Evolutionary conservation across 2,113 vertebrate genomes (phyloP), one percentile per base, ranked within the genome.

Genomic region (Tinamus guttatus): DNA sequence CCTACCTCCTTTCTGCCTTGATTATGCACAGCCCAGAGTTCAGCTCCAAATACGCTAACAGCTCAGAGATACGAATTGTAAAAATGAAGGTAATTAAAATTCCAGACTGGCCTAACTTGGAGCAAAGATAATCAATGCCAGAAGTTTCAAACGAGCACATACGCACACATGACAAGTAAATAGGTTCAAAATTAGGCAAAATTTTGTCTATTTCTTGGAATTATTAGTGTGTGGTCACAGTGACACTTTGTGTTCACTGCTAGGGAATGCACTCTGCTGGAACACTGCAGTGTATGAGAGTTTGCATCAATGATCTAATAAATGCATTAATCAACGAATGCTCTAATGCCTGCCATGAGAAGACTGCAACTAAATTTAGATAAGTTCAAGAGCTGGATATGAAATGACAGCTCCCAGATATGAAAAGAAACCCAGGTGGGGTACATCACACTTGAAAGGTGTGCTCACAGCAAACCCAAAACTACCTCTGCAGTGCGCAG

Each of bases 241-340:
- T 98, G 98, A 98, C 98, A 98, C 98, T 97, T 98, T 97, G 98
- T 98, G 98, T 98, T 98, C 98, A 97, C 77, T 98, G 92, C 38
- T 95, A 81, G 98, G 98, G 98, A 98, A 98, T 98, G 98, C 98
- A 98, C 97, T 97, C 93, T 93, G 58, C 63, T 54, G 84, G 91
- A 93, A 78, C 1, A 0, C 54, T 81, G 74, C 68, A 80, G 60
- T 41, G 27, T 95, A 87, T 63, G 90, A 49, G 73, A 92, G 52
- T 91, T 96, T 75, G 89, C 47, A 93, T 89, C 90, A 93, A 90
- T 97, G 93, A 88, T 89, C 96, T 90, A 86, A 90, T 71, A 70
- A 0, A 0, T 27, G 85, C 82, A 81, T 94, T 95, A 92, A 92
- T 36, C 78, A 87, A 74, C 27, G 71, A 93, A 78, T 64, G 69